These are phyloP conservation scores for Troilus luridus DNA, from an alignment of 2,888 invertebrate species.

Conservation along the genomic window DNA sequence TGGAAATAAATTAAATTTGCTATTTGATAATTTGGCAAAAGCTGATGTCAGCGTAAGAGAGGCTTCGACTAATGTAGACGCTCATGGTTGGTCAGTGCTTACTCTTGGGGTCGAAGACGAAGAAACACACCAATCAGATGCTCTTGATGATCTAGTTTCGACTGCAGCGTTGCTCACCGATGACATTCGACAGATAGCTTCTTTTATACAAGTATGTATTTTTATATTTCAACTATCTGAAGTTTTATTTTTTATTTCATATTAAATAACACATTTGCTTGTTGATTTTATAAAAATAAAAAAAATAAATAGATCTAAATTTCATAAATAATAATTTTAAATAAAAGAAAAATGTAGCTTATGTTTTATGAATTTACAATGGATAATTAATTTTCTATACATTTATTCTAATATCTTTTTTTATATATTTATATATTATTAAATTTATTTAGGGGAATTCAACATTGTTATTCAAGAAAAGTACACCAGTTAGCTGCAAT, in stretches of 20 bases:
- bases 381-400: not conserved
- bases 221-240: not conserved
- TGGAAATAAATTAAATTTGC: slow-evolving; percentile 79
- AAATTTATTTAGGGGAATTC: slow-evolving; percentile 77
- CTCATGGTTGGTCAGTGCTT: slow-evolving; percentile 84
- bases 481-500: slow-evolving; percentile 67
- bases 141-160: slow-evolving; percentile 89
- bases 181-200: slow-evolving; percentile 90
- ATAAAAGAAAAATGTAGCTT: not conserved
- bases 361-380: not conserved
- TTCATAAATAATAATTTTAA: not conserved
- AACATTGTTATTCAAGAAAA: slow-evolving; percentile 81
- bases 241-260: too few relatives aligned
- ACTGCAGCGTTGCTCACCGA: slow-evolving; percentile 89
- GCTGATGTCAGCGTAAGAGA: slow-evolving; percentile 86
- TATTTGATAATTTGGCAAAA: slow-evolving; percentile 85
- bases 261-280: too few relatives aligned
- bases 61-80: slow-evolving; percentile 81
- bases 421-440: too few relatives aligned
- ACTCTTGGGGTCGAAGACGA: slow-evolving; percentile 70
- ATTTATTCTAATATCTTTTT: too few relatives aligned
- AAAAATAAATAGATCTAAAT: not conserved
- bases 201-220: slow-evolving; percentile 79
- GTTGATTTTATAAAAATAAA: too few relatives aligned
- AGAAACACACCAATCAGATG: slow-evolving; percentile 72